Evolutionary conservation across 2,113 vertebrate genomes (phyloP), one percentile per base, ranked within the genome.

Genomic region (Phainopepla nitens): DNA sequence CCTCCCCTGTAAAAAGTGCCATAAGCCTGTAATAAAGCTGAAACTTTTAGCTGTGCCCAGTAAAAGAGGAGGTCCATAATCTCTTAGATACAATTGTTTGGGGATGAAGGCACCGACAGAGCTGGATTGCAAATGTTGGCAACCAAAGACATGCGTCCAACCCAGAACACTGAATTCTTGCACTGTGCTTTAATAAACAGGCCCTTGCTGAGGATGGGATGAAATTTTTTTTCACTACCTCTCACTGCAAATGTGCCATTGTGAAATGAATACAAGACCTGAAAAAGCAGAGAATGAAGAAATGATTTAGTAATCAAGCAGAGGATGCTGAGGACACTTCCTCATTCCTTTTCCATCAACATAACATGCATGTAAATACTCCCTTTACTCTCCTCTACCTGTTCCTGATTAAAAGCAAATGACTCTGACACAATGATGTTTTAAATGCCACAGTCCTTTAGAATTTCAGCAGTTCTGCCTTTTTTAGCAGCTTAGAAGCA

Each of bases 401-500:
- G 28, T 9, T 95, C 35, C 53, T 41, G 88, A 78, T 92, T 96
- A 94, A 92, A 95, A 92, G 18, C 29, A 84, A 81, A 83, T 49
- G 8, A 56, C 31, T 89, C 20, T 89, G 68, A 60, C 78, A 81
- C 60, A 78, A 47, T 64, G 51, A 72, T 90, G 68, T 47, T 76
- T 80, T 49, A 88, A 92, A 94, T 91, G 72, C 69, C 85, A 86
- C 44, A 56, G 45, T 79, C 64, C 49, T 69, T 15, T 51, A 87
- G 81, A 49, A 90, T 95, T 95, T 94, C 82, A 94, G 29, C 36
- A 57, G 36, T 58, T 93, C 49, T 87, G 72, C 65, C 54, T 71
- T 93, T 94, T 91, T 93, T 88, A 84, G 42, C 54, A 73, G 61
- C 81, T 96, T 92, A 94, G 72, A 88, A 93, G 13, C 61, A 94